A percentile compares a stretch with the other conserved stretches of the same genome.
Evolutionary conservation across 2,888 invertebrate genomes (phyloP).

Genomic region (Halictus ligatus): DNA sequence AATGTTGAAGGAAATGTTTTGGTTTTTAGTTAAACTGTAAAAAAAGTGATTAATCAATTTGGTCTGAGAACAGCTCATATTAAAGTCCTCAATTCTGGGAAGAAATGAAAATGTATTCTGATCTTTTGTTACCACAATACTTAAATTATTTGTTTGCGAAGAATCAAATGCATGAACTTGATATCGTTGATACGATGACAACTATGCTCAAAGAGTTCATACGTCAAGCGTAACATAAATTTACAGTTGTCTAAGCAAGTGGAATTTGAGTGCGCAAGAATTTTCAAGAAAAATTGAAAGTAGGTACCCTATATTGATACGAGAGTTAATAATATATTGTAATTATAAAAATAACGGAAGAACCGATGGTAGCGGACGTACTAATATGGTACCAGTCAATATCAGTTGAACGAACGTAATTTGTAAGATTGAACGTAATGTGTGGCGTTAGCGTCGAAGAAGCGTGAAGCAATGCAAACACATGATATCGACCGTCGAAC

Average conservation of each 20-base stretch:
- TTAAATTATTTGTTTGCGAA: too few relatives aligned
- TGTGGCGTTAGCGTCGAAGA: neutral
- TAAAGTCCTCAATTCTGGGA: too few relatives aligned
- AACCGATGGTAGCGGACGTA: neutral
- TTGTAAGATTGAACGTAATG: neutral
- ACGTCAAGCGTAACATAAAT: neutral
- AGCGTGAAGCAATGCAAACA: constrained; percentile 21
- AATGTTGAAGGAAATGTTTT: too few relatives aligned
- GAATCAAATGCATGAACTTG: too few relatives aligned
- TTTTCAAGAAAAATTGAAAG: neutral
- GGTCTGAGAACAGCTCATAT: too few relatives aligned
- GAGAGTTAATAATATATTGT: neutral
- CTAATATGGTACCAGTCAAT: neutral
- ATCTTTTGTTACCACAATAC: too few relatives aligned
- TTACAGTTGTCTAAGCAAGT: neutral
- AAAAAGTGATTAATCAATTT: too few relatives aligned
- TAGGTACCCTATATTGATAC: neutral
- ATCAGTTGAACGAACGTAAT: neutral
- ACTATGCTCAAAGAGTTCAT: too few relatives aligned
- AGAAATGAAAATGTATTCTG: too few relatives aligned
- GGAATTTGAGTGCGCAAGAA: neutral
- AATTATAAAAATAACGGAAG: neutral
- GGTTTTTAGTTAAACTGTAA: too few relatives aligned
- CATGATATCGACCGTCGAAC: constrained; percentile 3
- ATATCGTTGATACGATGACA: too few relatives aligned